Evolutionary conservation across 2,888 invertebrate genomes (phyloP).

Genomic region (Micoletzkya japonica): DNA sequence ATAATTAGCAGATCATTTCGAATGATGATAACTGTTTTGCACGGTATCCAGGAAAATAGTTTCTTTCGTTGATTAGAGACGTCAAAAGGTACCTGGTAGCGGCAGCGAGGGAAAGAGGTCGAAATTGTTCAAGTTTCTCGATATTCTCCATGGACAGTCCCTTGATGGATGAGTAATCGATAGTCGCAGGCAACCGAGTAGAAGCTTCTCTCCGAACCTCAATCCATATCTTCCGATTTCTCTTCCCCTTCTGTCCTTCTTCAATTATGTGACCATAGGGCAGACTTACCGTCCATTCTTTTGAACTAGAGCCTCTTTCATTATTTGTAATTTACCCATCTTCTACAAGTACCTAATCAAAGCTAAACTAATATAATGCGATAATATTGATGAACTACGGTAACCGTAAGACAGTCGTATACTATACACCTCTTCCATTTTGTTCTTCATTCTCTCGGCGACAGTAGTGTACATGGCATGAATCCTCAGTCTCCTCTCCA

Average conservation of each 20-base stretch:
- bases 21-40: no score
- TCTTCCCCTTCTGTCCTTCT: not conserved
- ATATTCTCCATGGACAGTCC: conserved; percentile 74
- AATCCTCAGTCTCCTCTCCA: conserved; percentile 39
- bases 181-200: conserved; percentile 47
- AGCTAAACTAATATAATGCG: not conserved
- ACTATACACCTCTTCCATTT: conserved; percentile 31
- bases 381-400: no score
- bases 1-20: no score
- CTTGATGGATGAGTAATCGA: conserved; percentile 46
- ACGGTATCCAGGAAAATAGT: no score
- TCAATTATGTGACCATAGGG: no score
- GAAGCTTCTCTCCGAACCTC: conserved; percentile 50
- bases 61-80: no score
- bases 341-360: not conserved
- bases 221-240: conserved; percentile 15
- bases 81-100: conserved; percentile 50
- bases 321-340: not conserved
- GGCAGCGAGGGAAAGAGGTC: conserved; percentile 61
- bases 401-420: no score
- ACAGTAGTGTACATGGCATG: conserved; percentile 49
- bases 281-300: no score
- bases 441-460: conserved; percentile 41
- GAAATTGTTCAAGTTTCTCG: conserved; percentile 56
- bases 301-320: not conserved